Evolutionary conservation across 2,888 invertebrate genomes (phyloP).

Genomic region (Drymonia ruficornis): DNA sequence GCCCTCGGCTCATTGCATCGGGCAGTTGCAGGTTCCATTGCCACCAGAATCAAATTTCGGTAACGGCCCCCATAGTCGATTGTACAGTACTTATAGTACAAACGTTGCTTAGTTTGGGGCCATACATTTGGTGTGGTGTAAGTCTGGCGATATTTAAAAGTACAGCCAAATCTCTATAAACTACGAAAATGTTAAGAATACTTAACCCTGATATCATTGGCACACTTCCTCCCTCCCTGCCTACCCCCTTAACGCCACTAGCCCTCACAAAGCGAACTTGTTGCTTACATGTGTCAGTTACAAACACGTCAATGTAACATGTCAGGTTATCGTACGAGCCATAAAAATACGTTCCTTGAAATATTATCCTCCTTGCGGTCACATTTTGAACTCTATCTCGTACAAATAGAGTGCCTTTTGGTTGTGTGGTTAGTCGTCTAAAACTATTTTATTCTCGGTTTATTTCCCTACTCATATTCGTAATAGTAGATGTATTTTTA

Average conservation of each 20-base stretch:
- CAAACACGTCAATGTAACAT: conserved; percentile 26
- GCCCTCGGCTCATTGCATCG: too few species aligned
- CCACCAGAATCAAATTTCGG: too few species aligned
- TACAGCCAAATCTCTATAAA: too few species aligned
- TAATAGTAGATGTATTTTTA: conserved; percentile 37
- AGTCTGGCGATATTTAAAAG: too few species aligned
- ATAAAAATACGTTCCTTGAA: conserved; percentile 43
- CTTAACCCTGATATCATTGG: too few species aligned
- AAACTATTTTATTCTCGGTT: conserved; percentile 44
- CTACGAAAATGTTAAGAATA: too few species aligned
- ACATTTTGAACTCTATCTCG: conserved; percentile 16
- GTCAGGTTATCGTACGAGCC: conserved; percentile 35
- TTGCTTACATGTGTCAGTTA: conserved; percentile 41
- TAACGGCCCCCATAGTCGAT: too few species aligned
- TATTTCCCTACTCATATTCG: conserved; percentile 49
- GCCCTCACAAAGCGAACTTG: conserved; percentile 25
- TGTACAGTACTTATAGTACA: too few species aligned
- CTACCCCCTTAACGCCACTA: neutral
- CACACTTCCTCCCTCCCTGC: neutral
- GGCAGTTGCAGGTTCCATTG: too few species aligned
- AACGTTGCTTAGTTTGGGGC: too few species aligned
- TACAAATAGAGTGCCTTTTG: conserved; percentile 19
- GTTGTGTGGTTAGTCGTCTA: conserved; percentile 2
- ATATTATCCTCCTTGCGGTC: conserved; percentile 25
- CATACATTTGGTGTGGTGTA: too few species aligned